Evolutionary conservation across 2,888 invertebrate species (phyloP).

Genomic region (Mythimna loreyi): DNA sequence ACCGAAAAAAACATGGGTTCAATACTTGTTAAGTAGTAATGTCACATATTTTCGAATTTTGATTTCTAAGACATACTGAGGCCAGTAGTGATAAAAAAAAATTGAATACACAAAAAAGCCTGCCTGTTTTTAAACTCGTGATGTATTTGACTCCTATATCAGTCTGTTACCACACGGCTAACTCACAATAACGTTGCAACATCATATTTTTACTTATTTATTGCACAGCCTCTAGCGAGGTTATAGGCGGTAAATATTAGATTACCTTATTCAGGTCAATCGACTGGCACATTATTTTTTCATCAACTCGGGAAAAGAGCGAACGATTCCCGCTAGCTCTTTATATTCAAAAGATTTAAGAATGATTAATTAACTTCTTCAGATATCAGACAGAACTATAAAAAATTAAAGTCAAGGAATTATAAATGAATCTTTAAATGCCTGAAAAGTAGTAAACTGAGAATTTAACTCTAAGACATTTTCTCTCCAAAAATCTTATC

Average conservation of each 20-base stretch:
- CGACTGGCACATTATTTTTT: slow-evolving; percentile 9
- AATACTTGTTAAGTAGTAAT: too few species aligned
- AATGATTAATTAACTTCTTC: slow-evolving; percentile 4
- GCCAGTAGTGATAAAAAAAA: too few species aligned
- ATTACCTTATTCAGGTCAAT: slow-evolving; percentile 20
- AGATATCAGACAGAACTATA: neutral
- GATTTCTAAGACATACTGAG: too few species aligned
- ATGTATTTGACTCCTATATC: neutral
- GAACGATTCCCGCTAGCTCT: neutral
- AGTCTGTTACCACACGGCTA: neutral
- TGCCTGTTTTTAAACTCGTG: too few species aligned
- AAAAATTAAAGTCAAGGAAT: slow-evolving; percentile 12
- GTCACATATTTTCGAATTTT: too few species aligned
- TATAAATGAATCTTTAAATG: slow-evolving; percentile 31
- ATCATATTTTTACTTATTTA: neutral
- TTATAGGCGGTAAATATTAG: slow-evolving; percentile 18
- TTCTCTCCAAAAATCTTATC: slow-evolving; percentile 17
- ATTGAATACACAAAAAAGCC: too few species aligned
- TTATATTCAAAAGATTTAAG: neutral
- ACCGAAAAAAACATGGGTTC: too few species aligned
- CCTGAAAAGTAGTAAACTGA: slow-evolving; percentile 26
- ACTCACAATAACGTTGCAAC: neutral
- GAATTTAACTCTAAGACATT: slow-evolving; percentile 28
- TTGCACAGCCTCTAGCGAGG: neutral
- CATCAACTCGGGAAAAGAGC: neutral